Conservation (phyloP, 2,113 vertebrate genomes). For the Crocuta crocuta region DNA sequence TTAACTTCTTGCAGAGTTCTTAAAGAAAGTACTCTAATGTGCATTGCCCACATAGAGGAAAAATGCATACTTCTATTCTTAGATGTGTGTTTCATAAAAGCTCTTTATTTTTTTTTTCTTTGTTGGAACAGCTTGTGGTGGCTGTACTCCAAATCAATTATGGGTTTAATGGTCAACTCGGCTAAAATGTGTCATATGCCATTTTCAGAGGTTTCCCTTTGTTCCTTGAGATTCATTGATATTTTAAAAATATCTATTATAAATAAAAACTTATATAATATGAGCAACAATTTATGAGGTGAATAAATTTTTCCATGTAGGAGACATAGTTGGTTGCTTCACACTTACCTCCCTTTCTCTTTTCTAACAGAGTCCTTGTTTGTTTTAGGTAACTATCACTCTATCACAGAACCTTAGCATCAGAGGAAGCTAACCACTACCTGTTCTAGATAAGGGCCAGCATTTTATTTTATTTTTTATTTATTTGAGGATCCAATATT, state of each 20-base stretch:
- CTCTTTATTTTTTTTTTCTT: slow-evolving; percentile 52
- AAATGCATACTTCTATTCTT: slow-evolving; percentile 73
- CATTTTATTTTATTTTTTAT: background rate
- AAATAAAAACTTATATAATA: background rate
- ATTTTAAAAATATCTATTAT: background rate
- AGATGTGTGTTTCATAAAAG: slow-evolving; percentile 68
- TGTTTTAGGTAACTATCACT: background rate
- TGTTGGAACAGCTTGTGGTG: slow-evolving; percentile 61
- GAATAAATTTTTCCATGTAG: background rate
- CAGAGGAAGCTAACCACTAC: background rate
- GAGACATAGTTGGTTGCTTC: background rate
- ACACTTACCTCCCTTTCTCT: background rate
- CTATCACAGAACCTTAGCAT: fast-evolving
- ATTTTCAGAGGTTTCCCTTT: slow-evolving; percentile 43
- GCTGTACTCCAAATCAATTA: slow-evolving; percentile 59
- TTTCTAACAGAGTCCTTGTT: background rate
- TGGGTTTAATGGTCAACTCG: slow-evolving; percentile 60
- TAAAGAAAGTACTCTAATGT: slow-evolving; percentile 54
- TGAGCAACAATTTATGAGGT: background rate
- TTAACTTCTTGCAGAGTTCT: slow-evolving; percentile 70
- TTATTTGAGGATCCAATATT: background rate
- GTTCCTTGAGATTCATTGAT: background rate
- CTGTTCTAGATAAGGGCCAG: fast-evolving
- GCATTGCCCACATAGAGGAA: slow-evolving; percentile 39
- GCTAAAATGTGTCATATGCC: slow-evolving; percentile 13